A percentile compares a stretch with the other conserved stretches of the same genome.
phyloP scores from a whole-genome alignment of 2,113 vertebrate species.

The Bos taurus region DNA sequence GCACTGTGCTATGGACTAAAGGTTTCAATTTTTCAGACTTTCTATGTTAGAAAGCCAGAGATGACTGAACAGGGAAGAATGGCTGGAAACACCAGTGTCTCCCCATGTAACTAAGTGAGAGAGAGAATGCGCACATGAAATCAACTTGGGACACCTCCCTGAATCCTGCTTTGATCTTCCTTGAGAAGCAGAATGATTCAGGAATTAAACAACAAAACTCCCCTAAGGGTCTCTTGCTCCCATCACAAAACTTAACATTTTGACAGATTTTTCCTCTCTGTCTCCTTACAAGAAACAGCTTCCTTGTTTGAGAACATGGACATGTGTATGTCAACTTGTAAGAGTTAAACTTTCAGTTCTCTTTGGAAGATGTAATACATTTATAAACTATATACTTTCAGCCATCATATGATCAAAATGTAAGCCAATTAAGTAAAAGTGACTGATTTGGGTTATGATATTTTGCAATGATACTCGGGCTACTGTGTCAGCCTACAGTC shows the following conservation, averaged over 20 bases:
- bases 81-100: neutral
- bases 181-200: neutral
- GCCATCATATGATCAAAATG: neutral
- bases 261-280: neutral
- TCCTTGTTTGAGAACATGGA: neutral
- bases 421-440: neutral
- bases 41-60: neutral
- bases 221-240: neutral
- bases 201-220: neutral
- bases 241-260: neutral
- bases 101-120: no score
- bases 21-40: neutral
- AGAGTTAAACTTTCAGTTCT: neutral
- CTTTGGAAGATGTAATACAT: neutral
- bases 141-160: neutral
- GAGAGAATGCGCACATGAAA: no score
- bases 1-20: neutral
- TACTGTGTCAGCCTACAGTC: neutral
- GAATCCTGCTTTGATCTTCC: neutral
- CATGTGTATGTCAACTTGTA: neutral
- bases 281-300: neutral
- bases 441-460: neutral
- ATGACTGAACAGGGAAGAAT: neutral
- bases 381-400: neutral
- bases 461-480: neutral